Evolutionary conservation across 2,797 vertebrate genomes (phyloP), one percentile per base, ranked within the genome.

Genomic region (Pithecia hirsuta): DNA sequence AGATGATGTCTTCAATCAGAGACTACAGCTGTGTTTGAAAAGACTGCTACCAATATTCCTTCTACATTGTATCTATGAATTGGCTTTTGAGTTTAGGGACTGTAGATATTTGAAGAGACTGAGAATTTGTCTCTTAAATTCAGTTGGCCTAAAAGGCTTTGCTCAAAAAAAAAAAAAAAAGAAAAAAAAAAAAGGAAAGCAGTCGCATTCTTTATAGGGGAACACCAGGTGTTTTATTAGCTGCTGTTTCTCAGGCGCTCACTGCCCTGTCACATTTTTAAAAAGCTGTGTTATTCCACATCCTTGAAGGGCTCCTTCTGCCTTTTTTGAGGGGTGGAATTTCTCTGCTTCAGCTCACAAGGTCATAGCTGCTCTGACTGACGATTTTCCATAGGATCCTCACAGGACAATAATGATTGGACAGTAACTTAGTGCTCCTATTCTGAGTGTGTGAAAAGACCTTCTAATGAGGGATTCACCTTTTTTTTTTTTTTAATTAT

Each of bases 111-210:
- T 64, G 55, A 94, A 94, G 61, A 84, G 41, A 41, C 14, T 52
- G 30, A 57, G 83, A 75, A 17, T 95, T 89, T 92, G 44, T 89
- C 13, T 94, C 28, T 48, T 48, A 84, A 78, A 76, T 84, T 95
- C 64, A 70, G 46, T 92, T 48, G 52, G 46, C 30, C 83, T 83
- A 46, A 50, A 95, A 93, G 79, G 12, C 22, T 74, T 96, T 89
- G 67, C 15, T 78, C 30, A 70, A 70, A 76, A 59, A 96, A 61
- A 28, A 26, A 95, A 61, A 28, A 20, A 95, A 61, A 28, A 70
- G 61, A 75, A 59, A 28, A 30, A 95, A 48, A 28, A 20, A 96
- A 61, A 24, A 72, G 52, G 95, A 61, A 28, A 26, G 5, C 6
- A 74, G 39, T 87, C 41, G 22, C n/a, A 15, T 86, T 91, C 39